Base-by-base conservation (phyloP, 2,888 invertebrate species). In the Philhelius pedissequus region DNA sequence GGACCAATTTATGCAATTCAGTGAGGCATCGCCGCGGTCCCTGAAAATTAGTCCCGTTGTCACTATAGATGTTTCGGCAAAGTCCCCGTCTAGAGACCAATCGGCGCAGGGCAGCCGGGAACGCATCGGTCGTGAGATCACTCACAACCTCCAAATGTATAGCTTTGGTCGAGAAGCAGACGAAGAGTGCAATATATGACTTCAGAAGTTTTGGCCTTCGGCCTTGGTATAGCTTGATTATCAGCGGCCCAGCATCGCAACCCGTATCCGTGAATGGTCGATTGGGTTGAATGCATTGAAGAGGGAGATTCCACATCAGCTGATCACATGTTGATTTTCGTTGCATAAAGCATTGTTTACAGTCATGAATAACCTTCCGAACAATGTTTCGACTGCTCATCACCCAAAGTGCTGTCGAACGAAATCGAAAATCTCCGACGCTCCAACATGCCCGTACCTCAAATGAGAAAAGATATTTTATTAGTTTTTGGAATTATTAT, bases 231-330 rank as follows among this genome's bases (percentile, higher is more conserved):
- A 52, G n/a, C 48, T 73, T 79, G 13, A 79, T 64, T 4, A n/a
- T 43, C 9, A 75, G 54, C 38, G 74, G 56, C 6, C 74, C 74
- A 30, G 74, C 52, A 18, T 79, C 73, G 25, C 35, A 30, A 15
- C 50, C 54, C 4, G 50, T 52, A 15, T 52, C 15, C 6, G 50
- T 27, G 3, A 52, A 52, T 2, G n/a, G n/a, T 25, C 54, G 54
- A 18, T 27, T 54, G 0, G 54, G 54, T 30, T 30, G 15, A 30
- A 54, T 30, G 0, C 79, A 58, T 38, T 62, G 38, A 43, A 13
- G 25, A n/a, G 69, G 56, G 1, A 80, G 56, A 30, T 80, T 38
- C 18, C 69, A 75, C 60, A 75, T 80, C 3, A 75, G 56, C 32
- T 81, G 68, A 8, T 43, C 35, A 48, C 75, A 64, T 4, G 69